Conservation (phyloP, 92 coral and sea anemone species). For the Bergia puertoricense region DNA sequence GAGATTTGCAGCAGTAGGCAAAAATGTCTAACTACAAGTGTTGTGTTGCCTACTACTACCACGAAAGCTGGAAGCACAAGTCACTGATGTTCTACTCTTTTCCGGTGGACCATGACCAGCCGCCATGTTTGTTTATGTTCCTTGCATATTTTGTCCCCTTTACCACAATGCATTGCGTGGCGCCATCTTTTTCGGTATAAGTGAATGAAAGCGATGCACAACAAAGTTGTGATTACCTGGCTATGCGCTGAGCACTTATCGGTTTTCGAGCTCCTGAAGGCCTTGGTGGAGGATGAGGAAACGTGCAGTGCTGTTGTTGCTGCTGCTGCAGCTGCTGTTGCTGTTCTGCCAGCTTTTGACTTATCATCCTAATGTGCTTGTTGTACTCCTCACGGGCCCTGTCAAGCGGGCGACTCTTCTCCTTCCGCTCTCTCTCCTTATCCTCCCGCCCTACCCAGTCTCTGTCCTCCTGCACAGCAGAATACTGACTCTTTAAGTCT, state of each 20-base stretch:
- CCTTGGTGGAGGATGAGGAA: constrained; percentile 90
- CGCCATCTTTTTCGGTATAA: too few relatives aligned
- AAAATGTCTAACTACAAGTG: too few relatives aligned
- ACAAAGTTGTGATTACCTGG: constrained; percentile 62
- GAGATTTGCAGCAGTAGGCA: too few relatives aligned
- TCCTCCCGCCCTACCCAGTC: constrained; percentile 1
- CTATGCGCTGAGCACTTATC: constrained; percentile 77
- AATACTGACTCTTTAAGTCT: constrained; percentile 53
- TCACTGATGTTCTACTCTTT: too few relatives aligned
- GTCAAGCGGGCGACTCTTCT: constrained; percentile 25
- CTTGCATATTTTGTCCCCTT: too few relatives aligned
- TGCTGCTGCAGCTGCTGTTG: constrained; percentile 56
- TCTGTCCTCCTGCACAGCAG: not conserved
- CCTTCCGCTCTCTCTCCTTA: constrained; percentile 27
- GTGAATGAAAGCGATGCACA: not conserved
- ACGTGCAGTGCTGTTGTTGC: constrained; percentile 42
- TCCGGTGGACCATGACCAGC: too few relatives aligned
- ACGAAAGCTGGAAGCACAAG: too few relatives aligned
- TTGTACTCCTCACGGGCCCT: constrained; percentile 87
- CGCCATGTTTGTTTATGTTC: too few relatives aligned
- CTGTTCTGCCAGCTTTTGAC: constrained; percentile 79
- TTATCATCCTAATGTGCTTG: constrained; percentile 83
- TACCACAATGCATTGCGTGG: too few relatives aligned
- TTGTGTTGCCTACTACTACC: too few relatives aligned
- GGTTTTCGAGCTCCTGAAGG: constrained; percentile 78